Evolutionary conservation across 2,113 vertebrate species (phyloP).

Genomic region (Atlantisia rogersi): DNA sequence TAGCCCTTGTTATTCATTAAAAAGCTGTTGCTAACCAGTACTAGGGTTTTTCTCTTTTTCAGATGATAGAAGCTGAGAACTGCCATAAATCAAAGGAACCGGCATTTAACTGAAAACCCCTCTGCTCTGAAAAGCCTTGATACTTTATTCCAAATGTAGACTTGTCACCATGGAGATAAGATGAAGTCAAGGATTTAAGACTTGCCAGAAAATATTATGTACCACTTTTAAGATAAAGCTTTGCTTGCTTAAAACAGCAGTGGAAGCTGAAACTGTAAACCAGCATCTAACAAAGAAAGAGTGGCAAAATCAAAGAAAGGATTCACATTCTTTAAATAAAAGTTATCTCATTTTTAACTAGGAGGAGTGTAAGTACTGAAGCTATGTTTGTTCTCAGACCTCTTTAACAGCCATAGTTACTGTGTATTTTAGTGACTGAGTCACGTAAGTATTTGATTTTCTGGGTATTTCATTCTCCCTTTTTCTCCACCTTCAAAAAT

Average conservation of each 20-base stretch:
- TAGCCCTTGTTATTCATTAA: neutral
- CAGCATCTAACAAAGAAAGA: neutral
- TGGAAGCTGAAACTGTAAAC: neutral
- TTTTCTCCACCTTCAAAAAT: neutral
- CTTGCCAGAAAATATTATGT: constrained; percentile 16
- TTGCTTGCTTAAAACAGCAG: constrained; percentile 13
- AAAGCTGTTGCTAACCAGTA: constrained; percentile 16
- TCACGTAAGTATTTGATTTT: neutral
- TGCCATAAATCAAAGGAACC: neutral
- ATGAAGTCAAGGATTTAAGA: constrained; percentile 49
- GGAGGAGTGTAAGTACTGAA: neutral
- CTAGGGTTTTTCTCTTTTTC: neutral
- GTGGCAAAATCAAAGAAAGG: constrained; percentile 1
- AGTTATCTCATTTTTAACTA: neutral
- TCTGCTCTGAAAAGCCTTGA: neutral
- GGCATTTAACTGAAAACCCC: constrained; percentile 15
- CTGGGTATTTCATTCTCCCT: neutral
- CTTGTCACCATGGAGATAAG: constrained; percentile 68
- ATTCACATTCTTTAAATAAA: constrained; percentile 9
- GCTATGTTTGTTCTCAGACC: neutral
- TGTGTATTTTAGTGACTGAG: neutral
- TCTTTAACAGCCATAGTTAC: neutral
- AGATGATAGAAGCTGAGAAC: neutral
- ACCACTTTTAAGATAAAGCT: constrained; percentile 15
- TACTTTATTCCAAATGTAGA: constrained; percentile 43